Evolutionary conservation across 2,888 invertebrate species (phyloP).

Genomic region (Megastigmus dorsalis): DNA sequence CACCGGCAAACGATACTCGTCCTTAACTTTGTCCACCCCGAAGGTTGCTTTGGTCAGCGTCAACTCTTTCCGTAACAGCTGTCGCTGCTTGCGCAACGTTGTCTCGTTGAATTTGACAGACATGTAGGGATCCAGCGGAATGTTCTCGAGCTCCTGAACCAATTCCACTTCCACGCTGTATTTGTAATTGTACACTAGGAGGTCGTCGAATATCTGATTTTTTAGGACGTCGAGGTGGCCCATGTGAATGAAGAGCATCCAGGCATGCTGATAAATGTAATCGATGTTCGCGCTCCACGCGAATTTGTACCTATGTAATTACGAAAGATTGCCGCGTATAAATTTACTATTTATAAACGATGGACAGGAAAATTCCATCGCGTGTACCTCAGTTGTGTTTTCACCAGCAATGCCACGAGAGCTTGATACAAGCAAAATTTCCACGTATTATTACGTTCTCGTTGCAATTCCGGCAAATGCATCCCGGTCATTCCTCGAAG

Average conservation of each 20-base stretch:
- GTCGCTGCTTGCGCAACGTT: slow-evolving; percentile 45
- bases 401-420: slow-evolving; percentile 66
- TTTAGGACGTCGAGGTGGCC: slow-evolving; percentile 63
- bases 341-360: no score
- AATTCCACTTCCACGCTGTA: slow-evolving; percentile 67
- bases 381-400: slow-evolving; percentile 68
- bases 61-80: slow-evolving; percentile 60
- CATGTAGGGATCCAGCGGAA: slow-evolving; percentile 46
- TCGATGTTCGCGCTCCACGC: slow-evolving; percentile 67
- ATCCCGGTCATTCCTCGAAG: slow-evolving; percentile 67
- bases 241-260: slow-evolving; percentile 67
- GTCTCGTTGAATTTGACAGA: slow-evolving; percentile 59
- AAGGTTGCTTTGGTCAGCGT: slow-evolving; percentile 59
- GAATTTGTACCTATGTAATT: slow-evolving; percentile 65
- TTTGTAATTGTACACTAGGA: slow-evolving; percentile 69
- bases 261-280: slow-evolving; percentile 69
- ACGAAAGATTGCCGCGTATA: background rate
- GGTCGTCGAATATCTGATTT: slow-evolving; percentile 65
- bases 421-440: slow-evolving; percentile 70
- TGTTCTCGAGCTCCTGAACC: slow-evolving; percentile 61
- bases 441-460: slow-evolving; percentile 65
- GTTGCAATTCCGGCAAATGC: slow-evolving; percentile 64
- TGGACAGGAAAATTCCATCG: no score
- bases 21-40: slow-evolving; percentile 59
- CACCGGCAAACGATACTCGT: slow-evolving; percentile 51